Evolutionary conservation across 1,140 invertebrate species (phyloP), one percentile per base, ranked within the genome.

Genomic region (Bursaphelenchus mucronatus): DNA sequence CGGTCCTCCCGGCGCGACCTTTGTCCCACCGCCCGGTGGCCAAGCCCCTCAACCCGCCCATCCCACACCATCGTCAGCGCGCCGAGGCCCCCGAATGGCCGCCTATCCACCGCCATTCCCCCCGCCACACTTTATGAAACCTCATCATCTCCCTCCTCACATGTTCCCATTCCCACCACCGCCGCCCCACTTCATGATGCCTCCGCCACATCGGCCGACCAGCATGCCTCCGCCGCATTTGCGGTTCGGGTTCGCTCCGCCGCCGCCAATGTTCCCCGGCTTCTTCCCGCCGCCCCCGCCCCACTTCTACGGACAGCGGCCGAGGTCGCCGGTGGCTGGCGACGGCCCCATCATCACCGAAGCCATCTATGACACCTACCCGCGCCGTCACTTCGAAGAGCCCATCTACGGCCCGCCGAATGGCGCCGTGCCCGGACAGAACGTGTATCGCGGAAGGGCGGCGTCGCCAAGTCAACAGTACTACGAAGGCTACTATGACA

Each of bases 401-500:
- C 79, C 78, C 10, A 70, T 77, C 19, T 79, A 79, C 61, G 77
- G 79, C 56, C 76, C 61, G 50, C 66, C 59, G n/a, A 51, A 66
- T 43, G 67, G 63, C 39, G 63, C 47, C 2, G 13, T 68, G 15
- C 69, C 74, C 9, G 70, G 73, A 0, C 71, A 79, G 10, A 61
- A 73, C 0, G 65, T 52, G n/a, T 79, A 79, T 61, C 30, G 30
- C 30, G 30, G 30, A 30, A 73, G 79, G 41, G 78, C 77, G 8
- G 71, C 64, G 6, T 77, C 75, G 13, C 71, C 74, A 30, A 66
- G 73, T 19, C 65, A 68, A 0, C 79, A 79, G 39, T 61, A 77
- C n/a, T 79, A 79, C 58, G 78, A 79, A 52, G 61, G 62, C 3
- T 79, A 77, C 49, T 79, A 79, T 44, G 77, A 79, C 58, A 81